Conservation (phyloP, 2,113 vertebrate genomes). For the Hyaena hyaena region DNA sequence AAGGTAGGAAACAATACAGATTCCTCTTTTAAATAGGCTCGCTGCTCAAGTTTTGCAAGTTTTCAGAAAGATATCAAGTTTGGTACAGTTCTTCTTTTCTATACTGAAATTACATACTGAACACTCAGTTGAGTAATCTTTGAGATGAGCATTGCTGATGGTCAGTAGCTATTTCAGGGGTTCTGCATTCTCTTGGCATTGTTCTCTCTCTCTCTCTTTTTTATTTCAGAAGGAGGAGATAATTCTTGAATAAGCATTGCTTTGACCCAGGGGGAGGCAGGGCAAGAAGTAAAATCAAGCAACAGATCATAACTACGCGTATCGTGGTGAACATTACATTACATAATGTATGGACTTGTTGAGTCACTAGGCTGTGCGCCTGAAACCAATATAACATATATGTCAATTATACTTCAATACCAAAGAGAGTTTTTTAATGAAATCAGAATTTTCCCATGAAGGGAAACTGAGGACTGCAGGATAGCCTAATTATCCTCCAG, state of each 20-base stretch:
- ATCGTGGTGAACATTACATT: not conserved
- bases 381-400: not conserved
- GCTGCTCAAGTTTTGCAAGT: conserved; percentile 65
- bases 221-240: not conserved
- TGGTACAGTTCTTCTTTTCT: conserved; percentile 64
- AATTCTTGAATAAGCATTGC: not conserved
- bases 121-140: not conserved
- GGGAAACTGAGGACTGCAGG: not conserved
- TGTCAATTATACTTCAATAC: not conserved
- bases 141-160: accelerated
- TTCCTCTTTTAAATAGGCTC: conserved; percentile 68
- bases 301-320: not conserved
- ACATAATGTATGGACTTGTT: not conserved
- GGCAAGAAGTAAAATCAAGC: not conserved
- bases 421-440: not conserved
- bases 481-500: not conserved
- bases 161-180: not conserved
- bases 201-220: not conserved
- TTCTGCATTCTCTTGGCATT: not conserved
- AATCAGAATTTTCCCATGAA: not conserved
- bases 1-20: conserved; percentile 28
- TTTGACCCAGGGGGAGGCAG: not conserved
- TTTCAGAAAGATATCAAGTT: conserved; percentile 34
- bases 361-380: not conserved
- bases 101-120: not conserved